Base-by-base conservation (phyloP, 2,797 vertebrate genomes). In the Perodicticus potto region DNA sequence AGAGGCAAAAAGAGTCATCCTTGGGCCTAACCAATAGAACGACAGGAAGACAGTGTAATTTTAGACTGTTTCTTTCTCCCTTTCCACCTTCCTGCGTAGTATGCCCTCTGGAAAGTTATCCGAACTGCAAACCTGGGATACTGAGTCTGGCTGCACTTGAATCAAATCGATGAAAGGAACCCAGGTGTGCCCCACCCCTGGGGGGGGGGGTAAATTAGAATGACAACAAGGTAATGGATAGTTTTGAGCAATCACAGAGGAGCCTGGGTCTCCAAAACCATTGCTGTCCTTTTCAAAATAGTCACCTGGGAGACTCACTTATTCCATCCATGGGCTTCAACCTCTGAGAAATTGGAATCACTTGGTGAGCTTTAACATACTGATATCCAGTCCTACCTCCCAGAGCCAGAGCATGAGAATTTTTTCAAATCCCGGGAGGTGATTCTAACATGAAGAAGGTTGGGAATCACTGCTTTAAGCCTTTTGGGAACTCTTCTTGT, bases 371-470 rank as follows among this genome's bases (percentile, higher is more conserved):
- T 55, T 45, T 40, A 81, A 34, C 7, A 22, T 22, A 19, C 49
- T 3, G 29, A 32, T 34, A 32, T 14, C 53, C 49, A 34, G 45
- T 13, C 40, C 2, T 0, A 32, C 23, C 23, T 32, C 8, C 13
- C 0, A 17, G 0, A 61, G 27, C 43, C 32, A 14, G 43, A 59
- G 59, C 2, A 6, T 17, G 5, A 37, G 57, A 65, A 32, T 0
- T 40, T 10, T 70, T 74, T 88, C 22, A 12, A 7, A 70, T 67
- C 45, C 67, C 25, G 29, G 27, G 29, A 3, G 55, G 27, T 37
- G 25, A 65, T 53, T 91, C 65, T 19, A 57, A 86, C 17, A 27
- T 5, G 13, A 45, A 57, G 55, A 76, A 43, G 3, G 3, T 40
- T 57, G 43, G 89, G 74, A 86, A 65, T 65, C 25, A 37, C 27